phyloP scores from a whole-genome alignment of 2,113 vertebrate genomes.

The Indicator indicator region DNA sequence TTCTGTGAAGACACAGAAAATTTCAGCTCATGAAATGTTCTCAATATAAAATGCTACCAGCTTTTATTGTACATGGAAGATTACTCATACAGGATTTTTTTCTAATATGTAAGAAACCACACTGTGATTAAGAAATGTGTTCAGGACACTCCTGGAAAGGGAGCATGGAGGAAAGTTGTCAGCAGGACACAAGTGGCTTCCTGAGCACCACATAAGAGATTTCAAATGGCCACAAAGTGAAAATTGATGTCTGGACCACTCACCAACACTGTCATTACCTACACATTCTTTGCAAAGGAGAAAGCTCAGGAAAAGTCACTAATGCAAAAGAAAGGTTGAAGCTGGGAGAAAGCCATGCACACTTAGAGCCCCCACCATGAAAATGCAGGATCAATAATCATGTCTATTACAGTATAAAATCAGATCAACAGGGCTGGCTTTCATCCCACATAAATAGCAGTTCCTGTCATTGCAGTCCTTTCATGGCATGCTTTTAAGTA shows the following conservation, averaged over 20 bases:
- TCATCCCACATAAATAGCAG: background rate
- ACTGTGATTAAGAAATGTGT: background rate
- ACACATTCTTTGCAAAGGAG: background rate
- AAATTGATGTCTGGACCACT: background rate
- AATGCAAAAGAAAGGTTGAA: background rate
- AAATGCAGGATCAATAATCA: background rate
- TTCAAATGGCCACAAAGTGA: background rate
- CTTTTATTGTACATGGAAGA: background rate
- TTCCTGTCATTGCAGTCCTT: background rate
- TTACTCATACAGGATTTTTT: background rate
- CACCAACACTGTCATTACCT: background rate
- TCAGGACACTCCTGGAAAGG: background rate
- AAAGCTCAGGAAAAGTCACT: background rate
- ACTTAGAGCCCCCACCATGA: rapidly evolving
- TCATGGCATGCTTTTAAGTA: background rate
- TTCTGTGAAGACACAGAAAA: background rate
- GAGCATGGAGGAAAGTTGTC: background rate
- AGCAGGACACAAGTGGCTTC: background rate
- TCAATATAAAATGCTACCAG: background rate
- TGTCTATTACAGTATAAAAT: background rate
- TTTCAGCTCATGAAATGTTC: background rate
- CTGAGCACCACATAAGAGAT: background rate
- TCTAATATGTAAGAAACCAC: background rate
- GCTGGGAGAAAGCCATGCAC: background rate
- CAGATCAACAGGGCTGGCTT: background rate